Conservation (phyloP, 2,888 invertebrate species). For the Drosophila heteroneura region DNA sequence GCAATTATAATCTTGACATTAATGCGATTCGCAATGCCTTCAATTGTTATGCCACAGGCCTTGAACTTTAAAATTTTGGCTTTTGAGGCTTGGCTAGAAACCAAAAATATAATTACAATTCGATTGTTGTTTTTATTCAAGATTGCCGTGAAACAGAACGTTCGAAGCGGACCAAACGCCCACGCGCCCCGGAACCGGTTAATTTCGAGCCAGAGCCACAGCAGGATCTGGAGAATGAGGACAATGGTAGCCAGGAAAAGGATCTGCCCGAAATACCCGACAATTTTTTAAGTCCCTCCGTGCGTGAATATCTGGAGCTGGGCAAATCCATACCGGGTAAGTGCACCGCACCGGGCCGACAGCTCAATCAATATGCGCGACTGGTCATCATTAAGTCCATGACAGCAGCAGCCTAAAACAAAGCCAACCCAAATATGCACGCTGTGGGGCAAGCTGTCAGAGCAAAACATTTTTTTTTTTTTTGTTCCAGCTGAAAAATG, state of each 20-base stretch:
- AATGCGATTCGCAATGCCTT: constrained; percentile 52
- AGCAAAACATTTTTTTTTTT: constrained; percentile 3
- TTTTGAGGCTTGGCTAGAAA: constrained; percentile 29
- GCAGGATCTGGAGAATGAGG: constrained; percentile 85
- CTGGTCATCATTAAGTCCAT: constrained; percentile 38
- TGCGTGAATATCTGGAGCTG: constrained; percentile 93
- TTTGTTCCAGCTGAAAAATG: constrained; percentile 30
- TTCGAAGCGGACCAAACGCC: constrained; percentile 87
- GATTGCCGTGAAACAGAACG: constrained; percentile 86
- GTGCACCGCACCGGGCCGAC: constrained; percentile 25
- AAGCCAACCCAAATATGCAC: neutral
- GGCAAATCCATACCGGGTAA: constrained; percentile 95
- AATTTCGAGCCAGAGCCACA: constrained; percentile 85
- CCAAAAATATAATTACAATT: constrained; percentile 3
- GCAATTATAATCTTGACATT: constrained; percentile 77
- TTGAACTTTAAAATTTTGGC: constrained; percentile 47
- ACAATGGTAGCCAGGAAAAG: constrained; percentile 84
- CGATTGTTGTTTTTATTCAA: constrained; percentile 64
- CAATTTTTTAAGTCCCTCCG: constrained; percentile 93
- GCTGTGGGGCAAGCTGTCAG: constrained; percentile 3
- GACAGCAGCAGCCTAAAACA: constrained; percentile 12
- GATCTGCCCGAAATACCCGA: constrained; percentile 88
- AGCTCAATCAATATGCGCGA: constrained; percentile 53
- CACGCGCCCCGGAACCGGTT: constrained; percentile 87
- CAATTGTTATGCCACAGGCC: constrained; percentile 21